A percentile compares a stretch with the other conserved stretches of the same genome.
phyloP scores from a whole-genome alignment of 2,113 vertebrate genomes.

The Murina feae region DNA sequence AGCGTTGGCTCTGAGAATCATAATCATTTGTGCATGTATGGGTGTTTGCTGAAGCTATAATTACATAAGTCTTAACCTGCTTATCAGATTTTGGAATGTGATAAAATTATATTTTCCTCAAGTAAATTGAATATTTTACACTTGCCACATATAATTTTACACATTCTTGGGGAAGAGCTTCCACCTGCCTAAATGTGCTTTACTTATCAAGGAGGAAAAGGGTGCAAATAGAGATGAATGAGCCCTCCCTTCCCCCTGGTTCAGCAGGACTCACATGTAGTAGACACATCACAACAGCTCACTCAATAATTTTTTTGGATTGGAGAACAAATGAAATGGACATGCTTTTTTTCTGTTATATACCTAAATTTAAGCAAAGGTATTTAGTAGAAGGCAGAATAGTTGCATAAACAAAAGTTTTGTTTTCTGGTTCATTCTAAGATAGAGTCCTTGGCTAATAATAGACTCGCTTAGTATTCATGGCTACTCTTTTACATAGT shows the following conservation, averaged over 20 bases:
- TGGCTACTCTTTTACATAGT: slow-evolving; percentile 51
- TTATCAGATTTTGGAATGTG: background rate
- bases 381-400: background rate
- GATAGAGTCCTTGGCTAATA: background rate
- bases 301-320: background rate
- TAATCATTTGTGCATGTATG: background rate
- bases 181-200: background rate
- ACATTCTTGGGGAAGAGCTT: background rate
- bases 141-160: background rate
- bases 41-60: background rate
- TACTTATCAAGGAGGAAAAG: background rate
- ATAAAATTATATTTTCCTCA: background rate
- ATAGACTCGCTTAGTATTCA: slow-evolving; percentile 66
- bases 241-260: background rate
- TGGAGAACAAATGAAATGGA: background rate
- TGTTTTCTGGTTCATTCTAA: background rate
- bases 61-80: background rate
- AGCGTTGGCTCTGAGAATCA: background rate
- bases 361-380: background rate
- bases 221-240: background rate
- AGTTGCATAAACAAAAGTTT: slow-evolving; percentile 18
- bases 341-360: background rate
- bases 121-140: background rate
- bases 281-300: background rate
- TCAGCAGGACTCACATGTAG: accelerated